Evolutionary conservation across 2,797 vertebrate genomes (phyloP).

Genomic region (Salarias fasciatus): DNA sequence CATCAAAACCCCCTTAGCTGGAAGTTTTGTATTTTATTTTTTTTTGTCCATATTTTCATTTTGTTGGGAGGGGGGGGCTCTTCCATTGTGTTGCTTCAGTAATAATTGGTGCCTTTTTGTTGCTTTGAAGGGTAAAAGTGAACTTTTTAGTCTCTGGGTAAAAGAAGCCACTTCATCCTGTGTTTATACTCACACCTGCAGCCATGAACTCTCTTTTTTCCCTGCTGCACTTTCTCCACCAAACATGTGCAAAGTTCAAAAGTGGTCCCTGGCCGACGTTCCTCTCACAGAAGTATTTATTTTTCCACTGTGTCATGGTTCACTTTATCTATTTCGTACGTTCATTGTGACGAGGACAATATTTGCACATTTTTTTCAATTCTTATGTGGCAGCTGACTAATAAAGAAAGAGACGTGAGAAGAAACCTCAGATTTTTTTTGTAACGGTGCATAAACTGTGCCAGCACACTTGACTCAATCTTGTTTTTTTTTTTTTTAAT

Average conservation of each 20-base stretch:
- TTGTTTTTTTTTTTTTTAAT: constrained; percentile 12
- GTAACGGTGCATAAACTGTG: constrained; percentile 58
- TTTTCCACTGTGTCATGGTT: constrained; percentile 76
- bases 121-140: not conserved
- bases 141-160: constrained; percentile 25
- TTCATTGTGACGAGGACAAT: constrained; percentile 80
- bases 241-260: constrained; percentile 41
- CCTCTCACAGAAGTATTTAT: constrained; percentile 80
- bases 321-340: constrained; percentile 59
- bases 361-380: constrained; percentile 95
- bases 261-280: constrained; percentile 39
- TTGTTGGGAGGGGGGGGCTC: not conserved
- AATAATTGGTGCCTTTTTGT: constrained; percentile 10
- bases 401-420: constrained; percentile 54
- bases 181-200: constrained; percentile 35
- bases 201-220: constrained; percentile 11
- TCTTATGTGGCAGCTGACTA: constrained; percentile 95
- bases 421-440: constrained; percentile 51
- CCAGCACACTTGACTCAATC: constrained; percentile 26
- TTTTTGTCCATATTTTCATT: constrained; percentile 24
- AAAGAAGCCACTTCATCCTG: constrained; percentile 46
- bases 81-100: constrained; percentile 20
- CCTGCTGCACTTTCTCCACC: constrained; percentile 22
- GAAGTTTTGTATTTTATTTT: constrained; percentile 48
- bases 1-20: constrained; percentile 34